These are phyloP conservation scores for Laupala kohalensis DNA, from an alignment of 1,140 invertebrate species.

Conservation along the genomic window DNA sequence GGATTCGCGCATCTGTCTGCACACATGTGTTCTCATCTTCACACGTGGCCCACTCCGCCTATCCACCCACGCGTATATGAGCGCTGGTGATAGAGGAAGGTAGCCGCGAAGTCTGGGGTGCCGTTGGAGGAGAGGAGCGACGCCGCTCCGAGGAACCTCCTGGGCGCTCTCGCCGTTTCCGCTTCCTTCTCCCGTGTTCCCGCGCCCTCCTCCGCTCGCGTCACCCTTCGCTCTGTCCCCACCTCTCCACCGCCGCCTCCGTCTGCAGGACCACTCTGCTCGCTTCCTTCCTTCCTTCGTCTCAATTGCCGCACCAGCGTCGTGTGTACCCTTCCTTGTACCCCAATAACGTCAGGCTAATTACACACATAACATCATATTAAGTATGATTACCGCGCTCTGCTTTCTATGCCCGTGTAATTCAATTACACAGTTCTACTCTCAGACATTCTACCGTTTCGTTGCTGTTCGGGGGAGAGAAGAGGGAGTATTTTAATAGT, in stretches of 20 bases:
- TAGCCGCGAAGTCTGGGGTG: too few relatives aligned
- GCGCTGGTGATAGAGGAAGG: too few relatives aligned
- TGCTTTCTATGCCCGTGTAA: constrained; percentile 15
- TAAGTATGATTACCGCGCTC: constrained; percentile 16
- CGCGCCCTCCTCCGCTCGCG: neutral
- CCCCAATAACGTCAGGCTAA: constrained; percentile 20
- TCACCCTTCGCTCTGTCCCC: neutral
- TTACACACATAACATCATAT: constrained; percentile 19
- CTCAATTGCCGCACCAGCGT: constrained; percentile 2
- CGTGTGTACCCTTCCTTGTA: constrained; percentile 9
- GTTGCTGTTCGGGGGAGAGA: neutral
- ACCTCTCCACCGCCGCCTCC: neutral
- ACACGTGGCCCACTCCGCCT: too few relatives aligned
- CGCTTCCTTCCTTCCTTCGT: constrained; percentile 2
- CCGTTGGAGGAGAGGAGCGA: too few relatives aligned
- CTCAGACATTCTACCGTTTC: neutral
- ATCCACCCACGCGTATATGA: too few relatives aligned
- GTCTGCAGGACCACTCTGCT: too few relatives aligned
- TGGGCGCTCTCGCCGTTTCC: too few relatives aligned
- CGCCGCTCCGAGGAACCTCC: too few relatives aligned
- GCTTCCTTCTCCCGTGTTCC: too few relatives aligned
- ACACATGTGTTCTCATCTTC: too few relatives aligned
- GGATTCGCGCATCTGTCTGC: too few relatives aligned
- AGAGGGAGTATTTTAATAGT: neutral
- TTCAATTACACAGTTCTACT: constrained; percentile 20